phyloP scores from a whole-genome alignment of 2,888 invertebrate species.

The Athripsodes cinereus region DNA sequence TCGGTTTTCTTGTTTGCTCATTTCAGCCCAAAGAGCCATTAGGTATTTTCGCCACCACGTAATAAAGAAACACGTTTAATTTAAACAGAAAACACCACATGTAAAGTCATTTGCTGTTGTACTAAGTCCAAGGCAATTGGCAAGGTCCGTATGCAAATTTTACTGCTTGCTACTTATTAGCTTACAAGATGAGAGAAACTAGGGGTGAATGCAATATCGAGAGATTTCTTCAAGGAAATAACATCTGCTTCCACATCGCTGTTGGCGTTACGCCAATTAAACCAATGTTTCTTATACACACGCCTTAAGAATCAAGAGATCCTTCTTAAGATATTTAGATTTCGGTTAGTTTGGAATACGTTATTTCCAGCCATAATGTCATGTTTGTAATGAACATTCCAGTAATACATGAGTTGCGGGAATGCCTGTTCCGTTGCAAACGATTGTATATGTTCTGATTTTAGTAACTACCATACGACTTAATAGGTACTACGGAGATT shows the following conservation, averaged over 20 bases:
- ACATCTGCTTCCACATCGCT: background rate
- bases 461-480: too few species aligned
- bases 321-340: background rate
- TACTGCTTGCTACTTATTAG: background rate
- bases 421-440: too few species aligned
- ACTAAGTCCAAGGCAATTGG: background rate
- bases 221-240: background rate
- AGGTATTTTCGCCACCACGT: background rate
- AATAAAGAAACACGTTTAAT: background rate
- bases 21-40: too few species aligned
- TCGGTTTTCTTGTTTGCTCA: too few species aligned
- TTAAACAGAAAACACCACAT: background rate
- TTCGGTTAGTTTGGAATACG: background rate
- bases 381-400: background rate
- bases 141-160: slow-evolving; percentile 1
- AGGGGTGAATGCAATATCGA: background rate
- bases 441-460: too few species aligned
- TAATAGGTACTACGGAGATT: too few species aligned
- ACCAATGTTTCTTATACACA: background rate
- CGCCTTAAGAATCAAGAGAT: background rate
- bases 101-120: background rate
- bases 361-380: background rate
- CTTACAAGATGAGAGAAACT: too few species aligned
- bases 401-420: background rate
- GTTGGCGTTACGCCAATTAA: background rate